Evolutionary conservation across 2,888 invertebrate genomes (phyloP), one percentile per base, ranked within the genome.

Genomic region (Camptogramma bilineatum): DNA sequence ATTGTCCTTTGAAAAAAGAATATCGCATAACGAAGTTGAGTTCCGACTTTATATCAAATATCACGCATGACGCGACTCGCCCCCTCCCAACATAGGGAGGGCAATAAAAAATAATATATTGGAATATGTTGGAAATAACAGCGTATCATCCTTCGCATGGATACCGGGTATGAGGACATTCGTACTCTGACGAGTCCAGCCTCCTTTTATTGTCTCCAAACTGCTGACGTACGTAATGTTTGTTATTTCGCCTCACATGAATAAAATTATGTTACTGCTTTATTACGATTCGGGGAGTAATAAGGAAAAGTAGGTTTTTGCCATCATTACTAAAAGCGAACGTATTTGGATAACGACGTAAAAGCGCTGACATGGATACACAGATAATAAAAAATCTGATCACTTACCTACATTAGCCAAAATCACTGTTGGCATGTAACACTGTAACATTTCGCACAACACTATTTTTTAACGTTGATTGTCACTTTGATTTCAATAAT

Each of bases 31-130:
- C 92, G 92, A 91, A 93, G 88, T 92, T 86, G 90, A 91, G 91
- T 89, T 89, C 91, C 90, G 87, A 92, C 90, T 92, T 92, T 92
- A 93, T 93, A 93, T 93, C 93, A 92, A 93, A 93, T 93, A 93
- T 91, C 93, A 93, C 90, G 93, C 91, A 92, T 92, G 92, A 90
- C 90, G 88, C 87, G 81, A 81, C 82, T 76, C 79, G 81, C 83
- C 83, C 86, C 85, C 77, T 73, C 81, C 80, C 72, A 67, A 47
- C 54, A 65, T 61, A 58, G 67, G 86, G 88, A 81, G 84, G 88
- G 92, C 91, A 92, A 93, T 93, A 93, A 93, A 93, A 93, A 93
- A 93, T 93, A 93, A 93, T 93, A 93, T 93, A 93, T 93, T 93
- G 93, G 93, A 93, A 93, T 93, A 93, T 93, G 93, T 91, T 93